phyloP scores from a whole-genome alignment of 2,888 invertebrate species.

The Drosophila robusta region DNA sequence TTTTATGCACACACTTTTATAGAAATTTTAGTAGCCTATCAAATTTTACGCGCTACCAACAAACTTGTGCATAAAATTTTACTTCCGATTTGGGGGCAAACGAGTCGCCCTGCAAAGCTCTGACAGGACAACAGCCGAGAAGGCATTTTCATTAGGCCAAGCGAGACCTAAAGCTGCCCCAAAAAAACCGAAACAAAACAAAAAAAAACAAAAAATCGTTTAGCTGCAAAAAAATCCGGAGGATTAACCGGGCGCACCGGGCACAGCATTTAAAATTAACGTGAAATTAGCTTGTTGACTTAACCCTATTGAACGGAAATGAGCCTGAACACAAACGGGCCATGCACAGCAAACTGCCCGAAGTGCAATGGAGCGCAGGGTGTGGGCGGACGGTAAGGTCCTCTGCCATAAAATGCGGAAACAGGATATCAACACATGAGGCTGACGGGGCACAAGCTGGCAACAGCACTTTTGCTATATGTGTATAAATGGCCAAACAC shows the following conservation, averaged over 20 bases:
- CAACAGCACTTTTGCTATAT: conserved; percentile 17
- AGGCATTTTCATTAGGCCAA: conserved; percentile 44
- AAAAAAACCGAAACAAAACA: too few relatives aligned
- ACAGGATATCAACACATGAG: conserved; percentile 59
- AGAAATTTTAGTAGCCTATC: conserved; percentile 75
- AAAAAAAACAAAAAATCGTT: conserved; percentile 14
- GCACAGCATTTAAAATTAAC: conserved; percentile 54
- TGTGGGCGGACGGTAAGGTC: neutral
- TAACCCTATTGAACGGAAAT: conserved; percentile 68
- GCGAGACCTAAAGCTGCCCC: conserved; percentile 14
- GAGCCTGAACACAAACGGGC: conserved; percentile 44
- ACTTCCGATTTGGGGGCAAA: conserved; percentile 39
- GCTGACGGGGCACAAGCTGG: conserved; percentile 17
- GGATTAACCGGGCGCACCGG: conserved; percentile 1
- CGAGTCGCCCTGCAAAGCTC: neutral
- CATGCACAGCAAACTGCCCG: conserved; percentile 22
- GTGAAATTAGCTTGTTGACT: conserved; percentile 62
- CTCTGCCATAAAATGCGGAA: conserved; percentile 37
- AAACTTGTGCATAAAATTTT: conserved; percentile 71
- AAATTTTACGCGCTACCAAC: conserved; percentile 73
- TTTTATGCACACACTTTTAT: conserved; percentile 69
- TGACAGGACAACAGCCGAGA: conserved; percentile 7
- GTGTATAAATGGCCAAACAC: conserved; percentile 35
- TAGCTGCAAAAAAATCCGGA: conserved; percentile 7
- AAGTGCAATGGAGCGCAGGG: conserved; percentile 9